Evolutionary conservation across 2,888 invertebrate genomes (phyloP).

Genomic region (Actias luna): DNA sequence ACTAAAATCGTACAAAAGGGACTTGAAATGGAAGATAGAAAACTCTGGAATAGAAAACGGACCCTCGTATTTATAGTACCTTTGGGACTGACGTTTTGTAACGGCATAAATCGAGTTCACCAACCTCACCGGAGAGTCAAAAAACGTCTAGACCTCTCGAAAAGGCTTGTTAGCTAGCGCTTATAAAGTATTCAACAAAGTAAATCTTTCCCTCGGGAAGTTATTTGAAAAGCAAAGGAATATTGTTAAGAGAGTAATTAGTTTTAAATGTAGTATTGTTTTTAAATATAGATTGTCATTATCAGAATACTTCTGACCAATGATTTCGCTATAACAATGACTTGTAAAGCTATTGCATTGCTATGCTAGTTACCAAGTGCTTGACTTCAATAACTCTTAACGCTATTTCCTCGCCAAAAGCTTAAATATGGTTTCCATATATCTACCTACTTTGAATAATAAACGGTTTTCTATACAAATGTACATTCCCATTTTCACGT

Average conservation of each 20-base stretch:
- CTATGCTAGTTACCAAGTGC: no score
- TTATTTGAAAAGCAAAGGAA: not conserved
- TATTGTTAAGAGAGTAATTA: not conserved
- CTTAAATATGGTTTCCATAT: no score
- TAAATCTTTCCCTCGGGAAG: not conserved
- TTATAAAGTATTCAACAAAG: not conserved
- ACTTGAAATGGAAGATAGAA: not conserved
- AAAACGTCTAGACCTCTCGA: not conserved
- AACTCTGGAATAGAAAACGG: not conserved
- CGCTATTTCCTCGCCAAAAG: no score
- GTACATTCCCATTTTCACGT: no score
- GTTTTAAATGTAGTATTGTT: not conserved
- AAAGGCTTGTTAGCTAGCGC: not conserved
- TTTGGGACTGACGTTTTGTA: conserved; percentile 4
- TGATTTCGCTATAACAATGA: not conserved
- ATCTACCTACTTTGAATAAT: no score
- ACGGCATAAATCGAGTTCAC: conserved; percentile 11
- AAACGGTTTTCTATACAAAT: no score
- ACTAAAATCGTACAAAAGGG: not conserved
- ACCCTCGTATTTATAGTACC: conserved; percentile 15
- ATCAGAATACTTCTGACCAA: not conserved
- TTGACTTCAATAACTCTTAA: no score
- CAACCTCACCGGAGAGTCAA: conserved; percentile 12
- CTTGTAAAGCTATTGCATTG: not conserved
- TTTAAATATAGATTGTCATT: not conserved